These are phyloP conservation scores for Anomalospiza imberbis DNA, from an alignment of 2,797 vertebrate genomes.

Conservation along the genomic window DNA sequence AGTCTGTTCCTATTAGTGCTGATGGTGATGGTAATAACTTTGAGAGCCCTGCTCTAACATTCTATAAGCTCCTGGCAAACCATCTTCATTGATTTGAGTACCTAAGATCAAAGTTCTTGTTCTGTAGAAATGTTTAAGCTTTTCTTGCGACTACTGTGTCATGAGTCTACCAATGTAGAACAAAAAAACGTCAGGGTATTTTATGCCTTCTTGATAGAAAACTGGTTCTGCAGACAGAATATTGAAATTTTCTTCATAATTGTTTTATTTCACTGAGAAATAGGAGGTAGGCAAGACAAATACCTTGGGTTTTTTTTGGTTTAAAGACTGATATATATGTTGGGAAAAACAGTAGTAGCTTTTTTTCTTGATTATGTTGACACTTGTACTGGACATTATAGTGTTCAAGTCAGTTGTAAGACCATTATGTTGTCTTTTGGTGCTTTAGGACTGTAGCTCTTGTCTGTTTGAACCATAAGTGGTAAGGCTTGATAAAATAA, in stretches of 20 bases:
- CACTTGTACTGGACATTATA: neutral
- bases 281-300: neutral
- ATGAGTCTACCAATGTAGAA: neutral
- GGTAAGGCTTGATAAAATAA: neutral
- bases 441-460: neutral
- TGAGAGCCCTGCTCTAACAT: neutral
- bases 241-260: neutral
- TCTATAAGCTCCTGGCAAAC: neutral
- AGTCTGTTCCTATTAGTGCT: neutral
- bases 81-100: neutral
- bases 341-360: neutral
- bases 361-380: neutral
- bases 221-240: neutral
- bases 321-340: neutral
- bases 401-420: neutral
- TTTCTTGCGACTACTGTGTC: accelerated
- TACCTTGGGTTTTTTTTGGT: neutral
- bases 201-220: neutral
- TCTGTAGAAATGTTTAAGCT: neutral
- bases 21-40: neutral
- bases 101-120: neutral
- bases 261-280: neutral
- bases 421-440: neutral
- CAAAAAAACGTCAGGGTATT: neutral
- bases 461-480: neutral